A percentile compares a stretch with the other conserved stretches of the same genome.
These are phyloP conservation scores for Artemia sinica DNA, from an alignment of 2,888 invertebrate species.

Conservation along the genomic window DNA sequence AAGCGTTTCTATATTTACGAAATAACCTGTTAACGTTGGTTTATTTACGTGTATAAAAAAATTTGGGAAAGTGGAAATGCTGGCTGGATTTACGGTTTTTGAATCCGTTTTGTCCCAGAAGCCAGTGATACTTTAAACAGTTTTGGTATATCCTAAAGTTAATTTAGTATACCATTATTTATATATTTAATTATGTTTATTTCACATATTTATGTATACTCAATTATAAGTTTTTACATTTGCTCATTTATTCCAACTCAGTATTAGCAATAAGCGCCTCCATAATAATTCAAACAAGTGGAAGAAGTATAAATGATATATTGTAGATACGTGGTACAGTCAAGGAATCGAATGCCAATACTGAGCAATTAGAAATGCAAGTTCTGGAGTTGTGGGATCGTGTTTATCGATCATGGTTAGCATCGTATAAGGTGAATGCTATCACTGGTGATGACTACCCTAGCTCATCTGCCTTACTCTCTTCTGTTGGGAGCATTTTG, in stretches of 20 bases:
- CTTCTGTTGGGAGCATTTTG: constrained; percentile 51
- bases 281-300: too few species aligned
- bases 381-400: constrained; percentile 82
- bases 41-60: too few species aligned
- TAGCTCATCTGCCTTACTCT: constrained; percentile 49
- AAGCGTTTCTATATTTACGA: too few species aligned
- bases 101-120: too few species aligned
- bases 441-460: constrained; percentile 49
- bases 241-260: too few species aligned
- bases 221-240: too few species aligned
- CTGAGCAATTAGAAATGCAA: constrained; percentile 65
- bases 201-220: not conserved
- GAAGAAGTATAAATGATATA: too few species aligned
- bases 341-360: constrained; percentile 62
- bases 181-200: constrained; percentile 25
- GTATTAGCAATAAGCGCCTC: too few species aligned
- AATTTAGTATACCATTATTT: constrained; percentile 26
- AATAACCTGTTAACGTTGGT: too few species aligned
- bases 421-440: constrained; percentile 38
- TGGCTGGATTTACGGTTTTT: too few species aligned
- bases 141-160: constrained; percentile 24
- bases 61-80: too few species aligned
- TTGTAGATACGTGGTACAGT: constrained; percentile 53
- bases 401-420: constrained; percentile 79
- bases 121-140: too few species aligned